Evolutionary conservation across 2,113 vertebrate species (phyloP).

Genomic region (Oriolus oriolus): DNA sequence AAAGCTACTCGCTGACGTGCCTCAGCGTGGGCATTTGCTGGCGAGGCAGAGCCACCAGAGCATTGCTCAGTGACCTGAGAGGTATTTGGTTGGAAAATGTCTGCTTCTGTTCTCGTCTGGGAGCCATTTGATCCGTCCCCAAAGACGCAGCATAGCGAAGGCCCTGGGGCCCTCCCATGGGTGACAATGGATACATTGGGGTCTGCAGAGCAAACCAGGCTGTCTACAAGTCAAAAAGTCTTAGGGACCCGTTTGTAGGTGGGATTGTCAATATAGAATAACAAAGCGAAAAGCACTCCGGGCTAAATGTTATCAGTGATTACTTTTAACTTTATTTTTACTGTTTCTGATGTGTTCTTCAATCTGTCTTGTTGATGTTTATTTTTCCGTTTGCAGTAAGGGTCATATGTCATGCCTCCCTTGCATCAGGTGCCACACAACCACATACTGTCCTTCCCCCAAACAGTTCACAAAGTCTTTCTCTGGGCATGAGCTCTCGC

Average conservation of each 20-base stretch:
- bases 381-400: background rate
- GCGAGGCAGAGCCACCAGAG: conserved; percentile 53
- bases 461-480: background rate
- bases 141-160: background rate
- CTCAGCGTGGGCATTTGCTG: conserved; percentile 25
- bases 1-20: conserved; percentile 13
- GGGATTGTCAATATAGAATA: conserved; percentile 44
- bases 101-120: conserved; percentile 59
- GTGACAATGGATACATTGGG: conserved; percentile 13
- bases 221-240: conserved; percentile 50
- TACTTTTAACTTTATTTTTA: conserved; percentile 54
- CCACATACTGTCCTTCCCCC: background rate
- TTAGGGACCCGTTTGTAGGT: conserved; percentile 29
- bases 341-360: conserved; percentile 58
- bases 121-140: conserved; percentile 50
- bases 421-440: conserved; percentile 36
- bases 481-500: background rate
- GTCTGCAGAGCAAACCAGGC: background rate
- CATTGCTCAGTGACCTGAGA: conserved; percentile 69
- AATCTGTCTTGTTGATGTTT: conserved; percentile 63
- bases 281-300: conserved; percentile 31
- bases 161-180: conserved; percentile 33
- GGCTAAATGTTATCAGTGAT: conserved; percentile 54
- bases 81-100: conserved; percentile 65
- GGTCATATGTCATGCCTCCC: conserved; percentile 42